A percentile compares a stretch with the other conserved stretches of the same genome.
phyloP scores from a whole-genome alignment of 1,140 invertebrate genomes.

The Plectus sambesii region DNA sequence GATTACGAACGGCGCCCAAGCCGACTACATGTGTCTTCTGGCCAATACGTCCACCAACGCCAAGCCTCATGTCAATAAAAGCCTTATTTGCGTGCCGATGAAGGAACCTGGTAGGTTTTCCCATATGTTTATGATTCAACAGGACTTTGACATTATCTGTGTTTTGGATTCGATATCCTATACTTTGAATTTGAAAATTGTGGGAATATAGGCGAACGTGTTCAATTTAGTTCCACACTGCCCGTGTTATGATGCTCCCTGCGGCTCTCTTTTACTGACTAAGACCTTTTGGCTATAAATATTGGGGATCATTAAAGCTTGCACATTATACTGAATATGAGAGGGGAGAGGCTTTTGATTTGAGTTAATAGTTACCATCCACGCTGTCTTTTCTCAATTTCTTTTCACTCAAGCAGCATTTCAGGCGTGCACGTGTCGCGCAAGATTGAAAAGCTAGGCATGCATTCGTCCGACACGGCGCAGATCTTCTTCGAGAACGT shows the following conservation, averaged over 20 bases:
- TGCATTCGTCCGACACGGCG: slow-evolving; percentile 54
- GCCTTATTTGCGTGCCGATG: slow-evolving; percentile 55
- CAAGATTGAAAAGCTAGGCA: slow-evolving; percentile 53
- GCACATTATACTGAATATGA: background rate
- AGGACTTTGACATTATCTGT: background rate
- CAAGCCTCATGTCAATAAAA: slow-evolving; percentile 53
- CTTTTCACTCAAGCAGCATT: slow-evolving; percentile 12
- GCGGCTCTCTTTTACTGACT: too few relatives aligned
- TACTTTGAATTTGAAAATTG: too few relatives aligned
- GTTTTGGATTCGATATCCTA: too few relatives aligned
- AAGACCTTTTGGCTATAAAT: too few relatives aligned
- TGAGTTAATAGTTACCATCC: background rate
- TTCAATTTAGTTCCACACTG: too few relatives aligned
- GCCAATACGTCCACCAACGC: slow-evolving; percentile 51
- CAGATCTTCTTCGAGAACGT: slow-evolving; percentile 56
- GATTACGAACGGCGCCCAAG: slow-evolving; percentile 54
- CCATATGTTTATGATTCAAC: background rate
- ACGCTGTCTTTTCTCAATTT: slow-evolving; percentile 16
- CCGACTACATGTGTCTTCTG: slow-evolving; percentile 56
- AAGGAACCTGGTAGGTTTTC: slow-evolving; percentile 49
- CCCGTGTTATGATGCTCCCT: too few relatives aligned
- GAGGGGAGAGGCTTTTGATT: background rate
- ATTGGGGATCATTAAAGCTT: background rate
- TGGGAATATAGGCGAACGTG: too few relatives aligned
- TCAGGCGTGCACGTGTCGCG: slow-evolving; percentile 44